Evolutionary conservation across 2,888 invertebrate genomes (phyloP).

Genomic region (Cataglyphis livida): DNA sequence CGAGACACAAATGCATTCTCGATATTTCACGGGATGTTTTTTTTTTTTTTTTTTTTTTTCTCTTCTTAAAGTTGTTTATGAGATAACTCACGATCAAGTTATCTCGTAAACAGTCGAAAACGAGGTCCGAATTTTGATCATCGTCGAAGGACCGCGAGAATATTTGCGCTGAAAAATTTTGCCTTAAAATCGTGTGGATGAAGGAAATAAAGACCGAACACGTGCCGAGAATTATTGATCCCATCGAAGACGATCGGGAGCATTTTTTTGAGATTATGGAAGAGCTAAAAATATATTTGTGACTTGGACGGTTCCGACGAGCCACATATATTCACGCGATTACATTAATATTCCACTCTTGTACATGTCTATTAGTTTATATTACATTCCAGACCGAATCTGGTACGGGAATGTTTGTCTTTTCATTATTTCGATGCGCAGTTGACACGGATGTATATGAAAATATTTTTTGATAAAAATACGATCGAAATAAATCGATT

Average conservation of each 20-base stretch:
- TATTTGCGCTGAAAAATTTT: conserved; percentile 20
- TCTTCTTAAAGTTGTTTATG: neutral
- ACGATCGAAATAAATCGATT: neutral
- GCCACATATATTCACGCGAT: neutral
- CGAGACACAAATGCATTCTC: neutral
- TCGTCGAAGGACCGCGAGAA: neutral
- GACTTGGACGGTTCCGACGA: neutral
- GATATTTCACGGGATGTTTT: neutral
- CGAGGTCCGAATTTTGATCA: neutral
- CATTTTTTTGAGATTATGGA: conserved; percentile 12
- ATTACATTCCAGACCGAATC: neutral
- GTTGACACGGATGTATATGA: neutral
- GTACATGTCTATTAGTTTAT: neutral
- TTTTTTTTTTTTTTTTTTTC: conserved; percentile 13
- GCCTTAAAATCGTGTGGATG: neutral
- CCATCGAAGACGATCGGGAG: neutral
- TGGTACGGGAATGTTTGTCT: neutral
- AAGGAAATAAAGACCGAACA: neutral
- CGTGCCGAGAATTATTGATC: neutral
- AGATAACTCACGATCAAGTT: neutral
- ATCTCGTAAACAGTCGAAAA: conserved; percentile 8
- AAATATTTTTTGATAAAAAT: neutral
- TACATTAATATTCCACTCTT: conserved; percentile 2
- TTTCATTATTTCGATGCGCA: neutral
- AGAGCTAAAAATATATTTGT: conserved; percentile 22